Conservation (phyloP, 2,113 vertebrate genomes). For the Rhinichthys klamathensis region DNA sequence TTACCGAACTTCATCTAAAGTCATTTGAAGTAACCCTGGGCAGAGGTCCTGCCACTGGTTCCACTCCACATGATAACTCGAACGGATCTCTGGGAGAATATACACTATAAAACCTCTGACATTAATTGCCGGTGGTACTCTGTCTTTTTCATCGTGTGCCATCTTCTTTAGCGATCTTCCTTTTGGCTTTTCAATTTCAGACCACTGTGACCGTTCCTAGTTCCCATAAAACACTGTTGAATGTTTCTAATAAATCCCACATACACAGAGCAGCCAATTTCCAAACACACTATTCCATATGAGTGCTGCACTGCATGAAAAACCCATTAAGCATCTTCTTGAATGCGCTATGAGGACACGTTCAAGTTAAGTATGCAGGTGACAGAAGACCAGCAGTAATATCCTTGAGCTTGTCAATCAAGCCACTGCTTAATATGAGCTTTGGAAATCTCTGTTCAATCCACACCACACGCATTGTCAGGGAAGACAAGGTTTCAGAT, state of each 20-base stretch:
- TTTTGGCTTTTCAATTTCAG: slow-evolving; percentile 43
- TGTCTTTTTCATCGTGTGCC: slow-evolving; percentile 39
- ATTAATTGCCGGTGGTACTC: slow-evolving; percentile 48
- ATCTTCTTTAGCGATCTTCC: slow-evolving; percentile 1
- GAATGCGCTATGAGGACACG: neutral
- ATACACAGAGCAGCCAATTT: slow-evolving; percentile 25
- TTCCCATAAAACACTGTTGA: slow-evolving; percentile 37
- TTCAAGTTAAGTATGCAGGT: neutral
- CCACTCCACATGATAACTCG: slow-evolving; percentile 43
- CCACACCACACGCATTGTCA: neutral
- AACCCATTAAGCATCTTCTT: slow-evolving; percentile 9
- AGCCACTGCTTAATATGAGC: neutral
- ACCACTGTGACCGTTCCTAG: slow-evolving; percentile 29
- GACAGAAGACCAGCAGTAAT: neutral
- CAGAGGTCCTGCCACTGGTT: slow-evolving; percentile 30
- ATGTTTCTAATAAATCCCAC: slow-evolving; percentile 31
- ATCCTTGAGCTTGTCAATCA: slow-evolving; percentile 13
- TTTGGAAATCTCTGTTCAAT: neutral
- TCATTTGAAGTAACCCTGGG: slow-evolving; percentile 36
- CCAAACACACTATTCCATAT: slow-evolving; percentile 25
- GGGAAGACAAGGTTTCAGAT: neutral
- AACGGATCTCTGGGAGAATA: slow-evolving; percentile 22
- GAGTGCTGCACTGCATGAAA: neutral
- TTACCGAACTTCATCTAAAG: slow-evolving; percentile 44
- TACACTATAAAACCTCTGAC: slow-evolving; percentile 48